phyloP scores from a whole-genome alignment of 1,140 invertebrate genomes.

The Cyclina sinensis region DNA sequence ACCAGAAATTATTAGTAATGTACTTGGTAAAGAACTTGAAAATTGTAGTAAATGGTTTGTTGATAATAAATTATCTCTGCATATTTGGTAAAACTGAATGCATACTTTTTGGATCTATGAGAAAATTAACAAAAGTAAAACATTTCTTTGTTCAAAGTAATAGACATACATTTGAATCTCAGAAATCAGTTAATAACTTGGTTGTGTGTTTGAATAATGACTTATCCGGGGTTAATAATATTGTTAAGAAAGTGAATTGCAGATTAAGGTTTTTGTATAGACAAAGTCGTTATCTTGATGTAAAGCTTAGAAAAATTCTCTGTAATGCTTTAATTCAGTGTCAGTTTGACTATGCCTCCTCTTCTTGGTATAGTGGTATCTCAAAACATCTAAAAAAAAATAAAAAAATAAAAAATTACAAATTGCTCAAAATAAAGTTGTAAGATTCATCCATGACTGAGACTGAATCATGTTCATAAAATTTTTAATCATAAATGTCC shows the following conservation, averaged over 20 bases:
- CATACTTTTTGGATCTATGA: slow-evolving; percentile 15
- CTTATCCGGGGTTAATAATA: not conserved
- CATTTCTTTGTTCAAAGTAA: not conserved
- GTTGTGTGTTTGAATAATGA: not conserved
- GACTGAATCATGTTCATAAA: no score
- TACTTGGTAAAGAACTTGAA: no score
- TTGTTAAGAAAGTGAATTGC: not conserved
- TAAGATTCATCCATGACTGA: no score
- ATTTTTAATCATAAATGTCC: no score
- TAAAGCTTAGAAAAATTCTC: not conserved
- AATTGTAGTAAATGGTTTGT: slow-evolving; percentile 14
- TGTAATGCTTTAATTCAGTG: not conserved
- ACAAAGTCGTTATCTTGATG: not conserved
- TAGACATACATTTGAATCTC: not conserved
- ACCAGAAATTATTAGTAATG: no score
- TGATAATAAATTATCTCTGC: slow-evolving; percentile 29
- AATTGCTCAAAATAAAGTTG: no score
- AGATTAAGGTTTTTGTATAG: not conserved
- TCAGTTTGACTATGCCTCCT: not conserved
- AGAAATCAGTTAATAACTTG: not conserved
- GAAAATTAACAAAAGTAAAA: not conserved
- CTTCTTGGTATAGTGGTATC: slow-evolving; percentile 9
- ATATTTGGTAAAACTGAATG: slow-evolving; percentile 47
- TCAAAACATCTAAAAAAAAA: no score
- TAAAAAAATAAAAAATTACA: no score